A percentile compares a stretch with the other conserved stretches of the same genome.
Evolutionary conservation across 2,797 vertebrate genomes (phyloP).

Genomic region (Sebastes nivosus): DNA sequence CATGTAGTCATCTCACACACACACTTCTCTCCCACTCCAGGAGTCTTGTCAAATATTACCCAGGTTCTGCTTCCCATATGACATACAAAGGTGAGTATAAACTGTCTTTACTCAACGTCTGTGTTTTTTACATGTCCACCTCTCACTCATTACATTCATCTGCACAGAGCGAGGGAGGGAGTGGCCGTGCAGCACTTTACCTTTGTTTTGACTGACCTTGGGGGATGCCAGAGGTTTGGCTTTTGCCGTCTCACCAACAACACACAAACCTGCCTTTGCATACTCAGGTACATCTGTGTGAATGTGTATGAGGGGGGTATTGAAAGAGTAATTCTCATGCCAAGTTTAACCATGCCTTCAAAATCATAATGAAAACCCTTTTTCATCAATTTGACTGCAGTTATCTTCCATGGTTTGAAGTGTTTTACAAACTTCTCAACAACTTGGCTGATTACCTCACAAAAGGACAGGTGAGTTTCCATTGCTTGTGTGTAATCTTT

Average conservation of each 20-base stretch:
- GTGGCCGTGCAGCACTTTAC: constrained; percentile 89
- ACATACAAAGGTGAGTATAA: constrained; percentile 84
- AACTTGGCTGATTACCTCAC: constrained; percentile 86
- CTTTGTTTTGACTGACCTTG: constrained; percentile 89
- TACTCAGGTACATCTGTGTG: constrained; percentile 84
- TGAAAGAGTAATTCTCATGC: neutral
- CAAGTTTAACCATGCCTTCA: neutral
- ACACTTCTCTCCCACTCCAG: constrained; percentile 60
- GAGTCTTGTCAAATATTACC: constrained; percentile 85
- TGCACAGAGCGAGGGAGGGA: constrained; percentile 75
- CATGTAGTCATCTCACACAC: neutral
- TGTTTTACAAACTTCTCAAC: constrained; percentile 94
- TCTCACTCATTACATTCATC: neutral
- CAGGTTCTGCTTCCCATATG: constrained; percentile 92
- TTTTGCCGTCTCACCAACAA: constrained; percentile 89
- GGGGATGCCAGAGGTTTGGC: constrained; percentile 89
- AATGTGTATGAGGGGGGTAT: neutral
- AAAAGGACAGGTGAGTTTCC: constrained; percentile 86
- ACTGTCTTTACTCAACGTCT: neutral
- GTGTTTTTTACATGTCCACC: neutral
- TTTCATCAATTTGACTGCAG: constrained; percentile 65
- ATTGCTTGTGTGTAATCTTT: neutral
- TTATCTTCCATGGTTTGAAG: constrained; percentile 92
- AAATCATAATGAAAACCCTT: neutral
- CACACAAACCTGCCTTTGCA: constrained; percentile 86